A percentile compares a stretch with the other conserved stretches of the same genome.
Conservation (phyloP, 2,113 vertebrate species). For the Micronisus gabar region DNA sequence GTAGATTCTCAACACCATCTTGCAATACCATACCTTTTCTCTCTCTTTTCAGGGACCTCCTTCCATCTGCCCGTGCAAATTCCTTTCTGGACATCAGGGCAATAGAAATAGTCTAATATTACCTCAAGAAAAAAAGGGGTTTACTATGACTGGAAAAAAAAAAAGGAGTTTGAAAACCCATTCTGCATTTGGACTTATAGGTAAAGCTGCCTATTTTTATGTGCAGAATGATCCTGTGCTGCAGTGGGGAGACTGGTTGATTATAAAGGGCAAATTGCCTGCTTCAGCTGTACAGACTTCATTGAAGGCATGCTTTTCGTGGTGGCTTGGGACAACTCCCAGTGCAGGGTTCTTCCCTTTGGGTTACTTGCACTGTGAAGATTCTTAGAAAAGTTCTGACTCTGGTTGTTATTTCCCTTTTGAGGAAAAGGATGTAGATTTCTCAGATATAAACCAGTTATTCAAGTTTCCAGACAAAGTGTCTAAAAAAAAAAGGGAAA, state of each 20-base stretch:
- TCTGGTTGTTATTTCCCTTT: neutral
- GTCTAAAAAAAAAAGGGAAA: neutral
- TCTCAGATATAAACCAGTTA: neutral
- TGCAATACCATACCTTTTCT: neutral
- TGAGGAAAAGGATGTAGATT: neutral
- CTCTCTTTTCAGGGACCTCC: neutral
- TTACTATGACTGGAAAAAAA: neutral
- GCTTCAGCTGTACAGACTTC: neutral
- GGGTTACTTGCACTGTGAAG: neutral
- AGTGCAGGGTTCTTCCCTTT: neutral
- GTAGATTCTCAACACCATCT: neutral
- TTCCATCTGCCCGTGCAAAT: neutral
- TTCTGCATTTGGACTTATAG: neutral
- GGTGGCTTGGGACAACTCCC: neutral
- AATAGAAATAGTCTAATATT: neutral
- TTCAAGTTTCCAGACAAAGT: neutral
- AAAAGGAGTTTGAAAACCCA: neutral
- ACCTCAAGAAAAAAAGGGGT: neutral
- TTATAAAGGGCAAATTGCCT: neutral
- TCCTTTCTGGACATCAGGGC: neutral
- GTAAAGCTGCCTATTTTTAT: neutral
- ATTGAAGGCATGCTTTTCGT: neutral
- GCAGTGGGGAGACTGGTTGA: neutral
- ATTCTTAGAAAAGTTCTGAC: neutral
- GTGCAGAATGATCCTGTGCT: neutral